Percentiles rank a stretch among this genome's conserved stretches.
phyloP scores from a whole-genome alignment of 2,888 invertebrate species.

The Maniola hyperantus region DNA sequence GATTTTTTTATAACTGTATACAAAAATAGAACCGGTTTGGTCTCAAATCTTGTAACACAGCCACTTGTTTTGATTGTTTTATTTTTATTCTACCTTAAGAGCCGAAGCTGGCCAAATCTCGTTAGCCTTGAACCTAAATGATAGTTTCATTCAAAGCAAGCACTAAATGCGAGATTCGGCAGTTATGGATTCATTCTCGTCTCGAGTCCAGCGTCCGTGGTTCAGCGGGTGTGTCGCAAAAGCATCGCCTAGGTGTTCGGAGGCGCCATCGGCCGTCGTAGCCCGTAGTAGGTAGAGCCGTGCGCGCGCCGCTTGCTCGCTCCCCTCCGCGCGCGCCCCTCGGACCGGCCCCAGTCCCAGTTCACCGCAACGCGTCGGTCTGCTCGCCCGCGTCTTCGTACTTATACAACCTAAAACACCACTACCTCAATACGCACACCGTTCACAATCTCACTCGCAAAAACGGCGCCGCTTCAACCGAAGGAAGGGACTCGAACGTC shows the following conservation, averaged over 20 bases:
- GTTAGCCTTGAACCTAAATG: slow-evolving; percentile 71
- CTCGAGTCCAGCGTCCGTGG: slow-evolving; percentile 53
- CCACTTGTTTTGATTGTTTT: slow-evolving; percentile 40
- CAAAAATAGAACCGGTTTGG: slow-evolving; percentile 33
- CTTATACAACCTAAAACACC: slow-evolving; percentile 49
- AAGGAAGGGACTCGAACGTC: slow-evolving; percentile 63
- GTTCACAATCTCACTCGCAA: slow-evolving; percentile 54
- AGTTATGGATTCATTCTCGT: slow-evolving; percentile 64
- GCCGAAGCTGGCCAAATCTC: slow-evolving; percentile 51
- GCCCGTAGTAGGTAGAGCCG: slow-evolving; percentile 72
- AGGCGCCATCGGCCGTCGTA: slow-evolving; percentile 78
- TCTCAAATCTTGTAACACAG: slow-evolving; percentile 31
- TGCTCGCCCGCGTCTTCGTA: slow-evolving; percentile 69
- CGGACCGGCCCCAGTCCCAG: slow-evolving; percentile 72
- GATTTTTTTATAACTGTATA: slow-evolving; percentile 17
- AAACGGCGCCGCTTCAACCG: slow-evolving; percentile 67
- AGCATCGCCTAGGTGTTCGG: slow-evolving; percentile 67
- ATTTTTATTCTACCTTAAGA: slow-evolving; percentile 42
- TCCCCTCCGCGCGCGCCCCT: slow-evolving; percentile 60
- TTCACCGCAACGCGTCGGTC: slow-evolving; percentile 80
- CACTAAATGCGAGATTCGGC: slow-evolving; percentile 57
- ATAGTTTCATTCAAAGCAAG: slow-evolving; percentile 49
- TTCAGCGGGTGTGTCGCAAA: slow-evolving; percentile 78
- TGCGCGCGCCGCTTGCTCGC: slow-evolving; percentile 78
- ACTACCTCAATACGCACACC: slow-evolving; percentile 65